phyloP scores from a whole-genome alignment of 2,888 invertebrate genomes.

The Trachelus iudaicus region DNA sequence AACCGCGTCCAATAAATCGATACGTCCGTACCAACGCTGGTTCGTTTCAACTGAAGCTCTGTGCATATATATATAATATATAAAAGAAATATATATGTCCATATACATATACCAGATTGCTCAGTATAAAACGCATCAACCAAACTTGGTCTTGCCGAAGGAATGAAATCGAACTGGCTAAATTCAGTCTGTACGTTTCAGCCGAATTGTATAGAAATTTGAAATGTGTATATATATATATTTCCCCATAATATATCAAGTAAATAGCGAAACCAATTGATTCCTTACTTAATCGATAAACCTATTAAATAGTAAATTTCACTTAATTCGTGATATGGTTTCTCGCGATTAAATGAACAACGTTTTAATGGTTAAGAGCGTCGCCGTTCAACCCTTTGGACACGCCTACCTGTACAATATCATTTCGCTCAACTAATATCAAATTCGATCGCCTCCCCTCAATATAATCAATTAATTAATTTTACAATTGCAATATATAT shows the following conservation, averaged over 20 bases:
- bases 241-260: conserved; percentile 40
- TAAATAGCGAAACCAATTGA: conserved; percentile 37
- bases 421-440: conserved; percentile 8
- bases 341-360: conserved; percentile 43
- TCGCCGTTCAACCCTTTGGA: neutral
- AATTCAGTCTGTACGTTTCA: neutral
- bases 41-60: neutral
- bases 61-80: neutral
- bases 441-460: conserved; percentile 12
- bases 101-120: neutral
- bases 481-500: conserved; percentile 31
- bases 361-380: conserved; percentile 32
- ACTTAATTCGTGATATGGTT: conserved; percentile 54
- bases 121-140: neutral
- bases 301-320: conserved; percentile 38
- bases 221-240: conserved; percentile 19
- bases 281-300: conserved; percentile 27
- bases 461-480: conserved; percentile 27
- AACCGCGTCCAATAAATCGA: neutral
- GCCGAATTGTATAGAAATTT: neutral
- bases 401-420: neutral
- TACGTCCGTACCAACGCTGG: neutral
- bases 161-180: neutral
- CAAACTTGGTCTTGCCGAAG: neutral
- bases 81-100: neutral